These are phyloP conservation scores for Leptodactylus fallax DNA, from an alignment of 2,797 vertebrate species.

Conservation along the genomic window DNA sequence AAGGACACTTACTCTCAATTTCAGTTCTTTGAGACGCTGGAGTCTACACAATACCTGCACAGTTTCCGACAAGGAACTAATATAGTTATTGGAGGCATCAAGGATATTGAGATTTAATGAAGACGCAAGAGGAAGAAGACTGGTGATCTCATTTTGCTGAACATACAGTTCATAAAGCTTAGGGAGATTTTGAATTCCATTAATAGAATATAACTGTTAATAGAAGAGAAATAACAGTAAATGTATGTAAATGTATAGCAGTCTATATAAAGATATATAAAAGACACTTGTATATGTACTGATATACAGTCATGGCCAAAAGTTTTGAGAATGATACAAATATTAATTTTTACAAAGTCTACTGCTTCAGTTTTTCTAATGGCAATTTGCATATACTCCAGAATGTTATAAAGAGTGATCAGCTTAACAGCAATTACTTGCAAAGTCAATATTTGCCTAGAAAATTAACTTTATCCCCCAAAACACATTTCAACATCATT, in stretches of 20 bases:
- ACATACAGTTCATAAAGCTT: conserved; percentile 59
- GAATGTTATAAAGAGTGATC: no score
- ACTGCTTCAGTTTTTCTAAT: no score
- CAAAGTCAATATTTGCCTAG: no score
- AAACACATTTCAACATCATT: no score
- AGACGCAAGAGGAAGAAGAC: conserved; percentile 60
- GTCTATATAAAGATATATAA: no score
- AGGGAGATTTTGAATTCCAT: conserved; percentile 62
- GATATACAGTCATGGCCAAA: no score
- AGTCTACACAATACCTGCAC: conserved; percentile 57
- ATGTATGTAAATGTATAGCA: neutral
- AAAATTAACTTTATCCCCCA: no score
- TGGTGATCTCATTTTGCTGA: conserved; percentile 56
- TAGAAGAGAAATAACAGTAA: neutral
- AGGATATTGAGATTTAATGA: conserved; percentile 56
- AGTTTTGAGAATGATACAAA: no score
- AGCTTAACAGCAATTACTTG: no score
- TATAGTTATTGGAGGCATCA: conserved; percentile 60
- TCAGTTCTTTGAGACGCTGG: conserved; percentile 52
- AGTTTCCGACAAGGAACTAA: conserved; percentile 39
- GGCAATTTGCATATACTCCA: no score
- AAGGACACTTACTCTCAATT: conserved; percentile 51
- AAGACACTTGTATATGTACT: no score
- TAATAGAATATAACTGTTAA: conserved; percentile 62
- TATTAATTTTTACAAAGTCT: no score